Evolutionary conservation across 2,113 vertebrate genomes (phyloP).

Genomic region (Himantopus leucocephalus): DNA sequence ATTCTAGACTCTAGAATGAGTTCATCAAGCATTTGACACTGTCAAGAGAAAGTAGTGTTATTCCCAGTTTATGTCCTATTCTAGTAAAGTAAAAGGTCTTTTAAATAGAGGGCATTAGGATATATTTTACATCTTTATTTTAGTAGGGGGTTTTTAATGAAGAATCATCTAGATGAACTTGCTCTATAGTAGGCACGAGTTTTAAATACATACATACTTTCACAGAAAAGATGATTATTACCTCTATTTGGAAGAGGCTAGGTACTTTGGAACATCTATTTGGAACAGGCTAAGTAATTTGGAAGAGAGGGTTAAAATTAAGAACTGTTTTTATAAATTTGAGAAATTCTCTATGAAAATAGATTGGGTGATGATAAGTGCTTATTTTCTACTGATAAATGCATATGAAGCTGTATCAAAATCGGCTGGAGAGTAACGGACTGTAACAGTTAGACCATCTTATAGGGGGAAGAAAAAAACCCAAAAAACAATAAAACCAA

Average conservation of each 20-base stretch:
- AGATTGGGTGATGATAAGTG: fast-evolving
- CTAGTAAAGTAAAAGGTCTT: not conserved
- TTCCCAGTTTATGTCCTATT: not conserved
- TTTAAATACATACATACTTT: not conserved
- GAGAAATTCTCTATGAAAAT: not conserved
- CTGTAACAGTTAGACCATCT: not conserved
- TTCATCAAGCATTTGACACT: not conserved
- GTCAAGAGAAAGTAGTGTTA: not conserved
- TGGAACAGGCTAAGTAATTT: not conserved
- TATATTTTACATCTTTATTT: not conserved
- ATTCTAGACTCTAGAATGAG: not conserved
- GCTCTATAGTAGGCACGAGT: not conserved
- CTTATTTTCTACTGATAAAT: not conserved
- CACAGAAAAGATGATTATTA: not conserved
- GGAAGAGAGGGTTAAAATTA: not conserved
- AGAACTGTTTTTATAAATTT: not conserved
- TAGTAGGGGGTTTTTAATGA: not conserved
- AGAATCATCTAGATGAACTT: not conserved
- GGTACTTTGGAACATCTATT: not conserved
- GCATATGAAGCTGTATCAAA: not conserved
- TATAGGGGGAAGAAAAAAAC: not conserved
- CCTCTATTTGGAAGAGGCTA: not conserved
- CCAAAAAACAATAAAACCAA: not conserved
- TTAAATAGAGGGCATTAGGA: not conserved
- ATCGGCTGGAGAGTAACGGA: not conserved